Percentiles rank a stretch among this genome's conserved stretches.
These are phyloP conservation scores for Plebejus argus DNA, from an alignment of 2,888 invertebrate species.

Conservation along the genomic window DNA sequence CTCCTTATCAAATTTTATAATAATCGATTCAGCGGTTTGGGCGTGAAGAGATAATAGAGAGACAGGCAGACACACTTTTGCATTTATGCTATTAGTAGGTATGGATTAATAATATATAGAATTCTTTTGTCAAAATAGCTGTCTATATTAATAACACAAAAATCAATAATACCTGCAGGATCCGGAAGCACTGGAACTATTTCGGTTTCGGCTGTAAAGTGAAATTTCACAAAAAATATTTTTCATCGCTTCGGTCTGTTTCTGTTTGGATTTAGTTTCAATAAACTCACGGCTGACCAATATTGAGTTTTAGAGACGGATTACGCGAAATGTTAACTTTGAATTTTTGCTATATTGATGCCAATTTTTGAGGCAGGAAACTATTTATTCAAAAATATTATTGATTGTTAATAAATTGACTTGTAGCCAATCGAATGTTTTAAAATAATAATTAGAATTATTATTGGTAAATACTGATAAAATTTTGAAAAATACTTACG, in stretches of 20 bases:
- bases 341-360: too few relatives aligned
- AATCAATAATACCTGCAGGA: constrained; percentile 5
- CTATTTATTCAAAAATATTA: too few relatives aligned
- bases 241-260: not conserved
- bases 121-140: too few relatives aligned
- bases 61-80: too few relatives aligned
- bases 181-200: not conserved
- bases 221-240: not conserved
- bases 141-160: not conserved
- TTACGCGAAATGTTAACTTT: not conserved
- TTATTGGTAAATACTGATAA: not conserved
- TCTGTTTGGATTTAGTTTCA: not conserved
- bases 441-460: not conserved
- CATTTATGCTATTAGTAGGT: too few relatives aligned
- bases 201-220: not conserved
- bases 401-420: too few relatives aligned
- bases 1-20: too few relatives aligned
- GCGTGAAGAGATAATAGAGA: too few relatives aligned
- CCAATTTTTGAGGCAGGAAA: too few relatives aligned
- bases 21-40: too few relatives aligned
- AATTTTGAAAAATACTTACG: not conserved
- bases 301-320: not conserved
- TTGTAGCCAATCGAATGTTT: too few relatives aligned
- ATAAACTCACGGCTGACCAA: constrained; percentile 5
- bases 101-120: too few relatives aligned